These are phyloP conservation scores for Koerneria pararmatus DNA, from an alignment of 2,888 invertebrate species.

Conservation along the genomic window DNA sequence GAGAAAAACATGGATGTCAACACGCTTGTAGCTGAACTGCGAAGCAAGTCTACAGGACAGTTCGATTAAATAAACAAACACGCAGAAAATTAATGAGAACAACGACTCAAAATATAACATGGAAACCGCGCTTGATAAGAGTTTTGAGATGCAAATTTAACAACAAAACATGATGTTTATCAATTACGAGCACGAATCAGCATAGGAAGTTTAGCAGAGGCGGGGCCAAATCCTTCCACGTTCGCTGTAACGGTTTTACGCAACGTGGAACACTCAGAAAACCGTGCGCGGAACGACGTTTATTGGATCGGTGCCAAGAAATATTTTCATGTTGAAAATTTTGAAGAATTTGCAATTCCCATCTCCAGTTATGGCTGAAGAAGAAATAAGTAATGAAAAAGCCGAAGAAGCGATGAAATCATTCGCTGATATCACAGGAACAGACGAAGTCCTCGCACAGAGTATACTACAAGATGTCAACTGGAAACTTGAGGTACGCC, in stretches of 20 bases:
- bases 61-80: neutral
- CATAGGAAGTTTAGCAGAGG: neutral
- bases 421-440: conserved; percentile 65
- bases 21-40: too few species aligned
- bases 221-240: conserved; percentile 9
- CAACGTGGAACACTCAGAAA: too few species aligned
- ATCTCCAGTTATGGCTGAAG: neutral
- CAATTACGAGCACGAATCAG: neutral
- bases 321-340: too few species aligned
- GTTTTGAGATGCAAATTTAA: too few species aligned
- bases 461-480: conserved; percentile 66
- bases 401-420: conserved; percentile 33
- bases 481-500: conserved; percentile 64
- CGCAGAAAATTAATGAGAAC: too few species aligned
- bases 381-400: conserved; percentile 13
- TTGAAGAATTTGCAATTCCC: neutral
- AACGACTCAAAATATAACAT: too few species aligned
- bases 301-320: too few species aligned
- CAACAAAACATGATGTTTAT: neutral
- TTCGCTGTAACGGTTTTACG: neutral
- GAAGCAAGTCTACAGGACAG: neutral
- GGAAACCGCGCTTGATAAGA: too few species aligned
- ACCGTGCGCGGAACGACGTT: too few species aligned
- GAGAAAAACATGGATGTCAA: neutral
- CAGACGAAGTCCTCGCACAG: conserved; percentile 66